Evolutionary conservation across 2,888 invertebrate species (phyloP).

Genomic region (Dorcus parallelipipedus): DNA sequence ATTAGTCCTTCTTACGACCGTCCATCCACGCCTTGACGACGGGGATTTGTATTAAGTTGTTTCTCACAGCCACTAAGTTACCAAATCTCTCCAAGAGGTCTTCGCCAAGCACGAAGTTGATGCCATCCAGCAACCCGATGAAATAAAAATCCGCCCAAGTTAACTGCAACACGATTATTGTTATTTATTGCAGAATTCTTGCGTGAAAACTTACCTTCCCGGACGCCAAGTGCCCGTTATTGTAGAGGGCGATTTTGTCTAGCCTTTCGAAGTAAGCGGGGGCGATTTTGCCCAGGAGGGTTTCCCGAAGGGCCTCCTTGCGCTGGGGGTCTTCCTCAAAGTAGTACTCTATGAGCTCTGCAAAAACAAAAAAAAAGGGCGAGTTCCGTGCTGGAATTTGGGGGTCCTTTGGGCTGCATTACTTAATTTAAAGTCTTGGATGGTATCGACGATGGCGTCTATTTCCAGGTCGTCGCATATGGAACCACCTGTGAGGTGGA

Average conservation of each 20-base stretch:
- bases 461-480: constrained; percentile 60
- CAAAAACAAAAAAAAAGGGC: too few species aligned
- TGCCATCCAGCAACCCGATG: constrained; percentile 56
- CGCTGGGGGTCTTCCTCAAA: too few species aligned
- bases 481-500: constrained; percentile 55
- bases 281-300: constrained; percentile 51
- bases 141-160: constrained; percentile 63
- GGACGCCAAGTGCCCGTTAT: constrained; percentile 58
- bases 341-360: too few species aligned
- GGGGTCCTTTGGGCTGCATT: background rate
- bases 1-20: constrained; percentile 42
- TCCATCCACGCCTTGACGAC: constrained; percentile 61
- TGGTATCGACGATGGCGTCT: constrained; percentile 59
- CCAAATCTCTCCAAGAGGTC: constrained; percentile 57
- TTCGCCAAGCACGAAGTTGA: constrained; percentile 54
- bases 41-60: constrained; percentile 54
- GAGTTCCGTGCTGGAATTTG: too few species aligned
- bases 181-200: background rate
- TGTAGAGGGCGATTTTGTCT: constrained; percentile 56
- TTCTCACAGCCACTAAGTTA: constrained; percentile 53
- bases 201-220: constrained; percentile 43
- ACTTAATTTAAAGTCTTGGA: constrained; percentile 60
- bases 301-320: background rate
- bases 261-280: constrained; percentile 59
- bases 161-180: constrained; percentile 42